Conservation (phyloP, 2,113 vertebrate species). For the Lepisosteus osseus region DNA sequence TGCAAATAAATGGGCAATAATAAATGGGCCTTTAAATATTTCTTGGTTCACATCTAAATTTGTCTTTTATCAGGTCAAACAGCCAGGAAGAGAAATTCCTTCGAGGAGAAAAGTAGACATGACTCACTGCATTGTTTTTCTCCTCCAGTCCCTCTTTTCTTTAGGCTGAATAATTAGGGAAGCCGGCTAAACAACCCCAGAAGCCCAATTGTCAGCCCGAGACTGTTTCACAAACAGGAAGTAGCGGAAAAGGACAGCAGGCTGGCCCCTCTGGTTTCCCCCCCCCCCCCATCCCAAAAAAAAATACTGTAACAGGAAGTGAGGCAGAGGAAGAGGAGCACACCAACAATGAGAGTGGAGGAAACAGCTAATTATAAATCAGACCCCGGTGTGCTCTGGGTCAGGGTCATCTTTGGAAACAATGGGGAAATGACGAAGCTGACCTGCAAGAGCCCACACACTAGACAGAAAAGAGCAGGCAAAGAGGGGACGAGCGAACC, state of each 20-base stretch:
- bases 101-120: constrained; percentile 27
- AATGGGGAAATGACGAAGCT: constrained; percentile 56
- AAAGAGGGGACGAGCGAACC: neutral
- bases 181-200: constrained; percentile 36
- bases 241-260: constrained; percentile 55
- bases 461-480: constrained; percentile 21
- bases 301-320: constrained; percentile 51
- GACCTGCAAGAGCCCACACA: constrained; percentile 28
- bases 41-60: too few species aligned
- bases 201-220: constrained; percentile 33
- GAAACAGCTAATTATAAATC: constrained; percentile 68
- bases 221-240: constrained; percentile 67
- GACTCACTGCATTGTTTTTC: constrained; percentile 20
- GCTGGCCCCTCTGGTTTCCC: neutral
- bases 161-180: constrained; percentile 31
- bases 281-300: neutral
- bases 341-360: constrained; percentile 62
- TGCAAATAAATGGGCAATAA: too few species aligned
- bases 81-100: constrained; percentile 2
- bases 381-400: constrained; percentile 45
- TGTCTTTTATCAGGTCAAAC: constrained; percentile 10
- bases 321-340: constrained; percentile 39
- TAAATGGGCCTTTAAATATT: too few species aligned
- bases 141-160: constrained; percentile 19
- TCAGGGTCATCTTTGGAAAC: constrained; percentile 58